Evolutionary conservation across 2,797 vertebrate genomes (phyloP).

Genomic region (Microhierax caerulescens): DNA sequence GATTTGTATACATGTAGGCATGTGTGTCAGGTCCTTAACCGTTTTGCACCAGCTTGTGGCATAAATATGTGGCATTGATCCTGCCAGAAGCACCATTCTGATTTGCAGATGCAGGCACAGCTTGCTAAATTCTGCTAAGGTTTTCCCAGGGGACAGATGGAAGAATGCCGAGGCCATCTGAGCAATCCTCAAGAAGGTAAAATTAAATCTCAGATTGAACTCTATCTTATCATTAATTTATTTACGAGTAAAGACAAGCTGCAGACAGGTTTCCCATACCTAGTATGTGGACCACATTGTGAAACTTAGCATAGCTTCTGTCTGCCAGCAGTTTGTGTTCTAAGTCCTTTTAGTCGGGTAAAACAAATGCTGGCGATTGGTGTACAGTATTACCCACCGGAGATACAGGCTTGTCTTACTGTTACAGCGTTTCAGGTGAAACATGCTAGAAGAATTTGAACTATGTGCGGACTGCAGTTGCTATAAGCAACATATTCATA

Average conservation of each 20-base stretch:
- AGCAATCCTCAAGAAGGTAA: not conserved
- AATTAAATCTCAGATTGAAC: not conserved
- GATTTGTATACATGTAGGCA: not conserved
- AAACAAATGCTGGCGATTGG: not conserved
- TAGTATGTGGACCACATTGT: not conserved
- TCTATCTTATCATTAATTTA: not conserved
- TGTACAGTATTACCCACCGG: not conserved
- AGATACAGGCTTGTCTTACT: not conserved
- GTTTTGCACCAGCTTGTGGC: not conserved
- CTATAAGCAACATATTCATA: not conserved
- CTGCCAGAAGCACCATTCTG: not conserved
- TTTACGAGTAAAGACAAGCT: not conserved
- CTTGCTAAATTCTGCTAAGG: not conserved
- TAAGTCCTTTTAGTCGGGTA: not conserved
- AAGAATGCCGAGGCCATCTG: not conserved
- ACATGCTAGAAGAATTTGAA: not conserved
- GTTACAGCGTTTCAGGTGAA: not conserved
- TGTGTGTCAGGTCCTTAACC: not conserved
- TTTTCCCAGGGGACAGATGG: not conserved
- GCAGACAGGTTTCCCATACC: not conserved
- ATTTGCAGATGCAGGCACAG: not conserved
- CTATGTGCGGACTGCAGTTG: not conserved
- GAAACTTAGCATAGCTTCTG: not conserved
- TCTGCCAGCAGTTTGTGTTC: not conserved
- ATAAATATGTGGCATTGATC: not conserved